Conservation (phyloP, 2,888 invertebrate species). For the Venustoraphidia nigricollis region DNA sequence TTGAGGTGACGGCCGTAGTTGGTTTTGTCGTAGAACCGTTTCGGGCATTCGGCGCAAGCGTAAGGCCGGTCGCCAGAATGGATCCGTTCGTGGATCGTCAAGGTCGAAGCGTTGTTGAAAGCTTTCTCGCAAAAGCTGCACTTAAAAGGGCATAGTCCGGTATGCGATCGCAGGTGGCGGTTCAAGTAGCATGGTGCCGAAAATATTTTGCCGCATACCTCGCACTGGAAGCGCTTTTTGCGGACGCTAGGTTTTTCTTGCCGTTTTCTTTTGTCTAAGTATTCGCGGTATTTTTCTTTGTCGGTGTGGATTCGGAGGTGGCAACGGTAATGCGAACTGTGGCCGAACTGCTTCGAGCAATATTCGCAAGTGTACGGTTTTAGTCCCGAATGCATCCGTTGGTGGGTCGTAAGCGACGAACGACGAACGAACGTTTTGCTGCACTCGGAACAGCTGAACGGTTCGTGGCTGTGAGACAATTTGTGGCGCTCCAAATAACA, state of each 20-base stretch:
- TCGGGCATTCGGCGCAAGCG: slow-evolving; percentile 15
- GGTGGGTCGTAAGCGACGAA: slow-evolving; percentile 1
- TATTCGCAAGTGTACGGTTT: slow-evolving; percentile 5
- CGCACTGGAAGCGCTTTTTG: slow-evolving; percentile 15
- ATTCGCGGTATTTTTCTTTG: slow-evolving; percentile 2
- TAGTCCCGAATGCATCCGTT: background rate
- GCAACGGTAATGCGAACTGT: background rate
- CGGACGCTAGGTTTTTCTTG: slow-evolving; percentile 5
- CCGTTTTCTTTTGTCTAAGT: background rate
- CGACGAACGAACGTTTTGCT: slow-evolving; percentile 1
- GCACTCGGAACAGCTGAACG: slow-evolving; percentile 3
- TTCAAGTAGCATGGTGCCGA: slow-evolving; percentile 14
- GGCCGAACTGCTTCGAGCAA: slow-evolving; percentile 2
- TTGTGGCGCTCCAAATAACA: background rate
- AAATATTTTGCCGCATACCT: slow-evolving; percentile 14
- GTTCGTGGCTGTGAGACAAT: background rate
- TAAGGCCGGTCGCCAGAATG: slow-evolving; percentile 16
- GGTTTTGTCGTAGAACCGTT: slow-evolving; percentile 16
- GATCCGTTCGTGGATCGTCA: slow-evolving; percentile 16
- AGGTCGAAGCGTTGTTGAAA: slow-evolving; percentile 16
- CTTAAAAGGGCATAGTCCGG: slow-evolving; percentile 19
- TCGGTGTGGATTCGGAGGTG: slow-evolving; percentile 3
- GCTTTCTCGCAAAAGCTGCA: slow-evolving; percentile 17
- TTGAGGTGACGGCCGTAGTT: slow-evolving; percentile 16
- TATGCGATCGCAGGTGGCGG: slow-evolving; percentile 22